Evolutionary conservation across 2,888 invertebrate species (phyloP), one percentile per base, ranked within the genome.

Genomic region (Carpatolechia fugitivella): DNA sequence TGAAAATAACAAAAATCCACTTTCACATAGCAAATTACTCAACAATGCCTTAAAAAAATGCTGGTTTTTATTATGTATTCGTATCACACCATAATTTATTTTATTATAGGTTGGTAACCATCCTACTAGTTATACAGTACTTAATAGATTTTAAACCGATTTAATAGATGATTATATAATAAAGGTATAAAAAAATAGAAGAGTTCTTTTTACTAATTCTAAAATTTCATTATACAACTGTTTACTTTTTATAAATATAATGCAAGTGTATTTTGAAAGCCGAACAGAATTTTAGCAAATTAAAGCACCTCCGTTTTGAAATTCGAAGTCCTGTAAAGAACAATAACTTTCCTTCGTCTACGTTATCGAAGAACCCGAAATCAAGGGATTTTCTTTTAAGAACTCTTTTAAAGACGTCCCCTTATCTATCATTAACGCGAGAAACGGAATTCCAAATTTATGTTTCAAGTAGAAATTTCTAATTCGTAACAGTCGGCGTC

Each of bases 371-470:
- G 62, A 49, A 36, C 56, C 58, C 56, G 60, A 52, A 62, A 64
- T 61, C 57, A 58, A 57, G 56, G 59, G 61, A 63, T 59, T 68
- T 65, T 62, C 62, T 64, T 61, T 57, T 52, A 53, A 50, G 49
- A 61, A 65, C 55, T 64, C 60, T 57, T 57, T 65, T 61, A 60
- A 64, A 60, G 65, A 62, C 62, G 62, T 62, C 60, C 60, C 56
- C 62, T 66, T 66, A 67, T 67, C 64, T 67, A 62, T 61, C 62
- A 63, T 67, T 63, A 62, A 58, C 51, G 47, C 46, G 55, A 59
- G 54, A 63, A 61, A 62, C 53, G 59, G 36, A 54, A 48, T 58
- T 56, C 52, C 50, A 56, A 57, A 57, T 52, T 57, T 55, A 55
- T 55, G 49, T 58, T 57, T 55, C 40, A 57, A 57, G 52, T 57